Percentiles rank a stretch among this genome's conserved stretches.
Evolutionary conservation across 2,888 invertebrate genomes (phyloP).

Genomic region (Camponotus fellah): DNA sequence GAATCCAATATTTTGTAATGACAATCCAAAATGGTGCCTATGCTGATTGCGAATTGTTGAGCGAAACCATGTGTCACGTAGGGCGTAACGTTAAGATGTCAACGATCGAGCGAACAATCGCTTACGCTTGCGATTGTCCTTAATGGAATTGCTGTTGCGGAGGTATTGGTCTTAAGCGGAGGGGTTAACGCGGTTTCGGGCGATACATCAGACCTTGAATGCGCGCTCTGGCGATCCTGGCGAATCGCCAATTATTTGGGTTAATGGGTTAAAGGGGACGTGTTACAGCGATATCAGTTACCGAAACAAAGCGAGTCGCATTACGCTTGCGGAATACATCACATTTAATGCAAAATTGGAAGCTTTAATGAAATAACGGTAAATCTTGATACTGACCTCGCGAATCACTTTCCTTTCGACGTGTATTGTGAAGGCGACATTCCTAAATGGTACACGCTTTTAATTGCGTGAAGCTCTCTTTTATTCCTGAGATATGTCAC

Average conservation of each 20-base stretch:
- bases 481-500: too few species aligned
- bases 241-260: constrained; percentile 52
- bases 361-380: background rate
- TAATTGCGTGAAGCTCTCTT: too few species aligned
- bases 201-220: constrained; percentile 45
- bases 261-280: constrained; percentile 51
- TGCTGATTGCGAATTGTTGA: constrained; percentile 3
- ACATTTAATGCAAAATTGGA: constrained; percentile 23
- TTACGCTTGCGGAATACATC: background rate
- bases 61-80: constrained; percentile 3
- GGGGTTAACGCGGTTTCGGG: constrained; percentile 44
- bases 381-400: too few species aligned
- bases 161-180: constrained; percentile 43
- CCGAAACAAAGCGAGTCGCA: constrained; percentile 39
- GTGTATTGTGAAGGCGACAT: too few species aligned
- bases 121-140: constrained; percentile 42
- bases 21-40: background rate
- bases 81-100: constrained; percentile 40
- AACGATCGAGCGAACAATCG: constrained; percentile 45
- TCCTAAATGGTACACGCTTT: too few species aligned
- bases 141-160: constrained; percentile 53
- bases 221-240: constrained; percentile 27
- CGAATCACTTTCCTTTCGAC: too few species aligned
- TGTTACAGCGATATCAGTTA: constrained; percentile 29
- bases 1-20: background rate